phyloP scores from a whole-genome alignment of 2,888 invertebrate species.

The Calameuta pallipes region DNA sequence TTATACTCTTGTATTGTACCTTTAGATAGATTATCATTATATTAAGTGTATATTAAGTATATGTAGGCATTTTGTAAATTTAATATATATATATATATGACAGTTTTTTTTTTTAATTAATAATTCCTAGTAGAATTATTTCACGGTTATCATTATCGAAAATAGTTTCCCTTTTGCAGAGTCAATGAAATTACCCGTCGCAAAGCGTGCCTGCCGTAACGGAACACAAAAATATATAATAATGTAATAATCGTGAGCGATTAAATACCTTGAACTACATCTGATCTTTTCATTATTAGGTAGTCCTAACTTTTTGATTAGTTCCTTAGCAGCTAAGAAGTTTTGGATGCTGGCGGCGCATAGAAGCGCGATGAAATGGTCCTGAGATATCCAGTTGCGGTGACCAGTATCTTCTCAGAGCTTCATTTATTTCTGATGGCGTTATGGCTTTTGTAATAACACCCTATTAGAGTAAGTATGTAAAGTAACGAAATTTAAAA shows the following conservation, averaged over 20 bases:
- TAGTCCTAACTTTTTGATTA: conserved; percentile 12
- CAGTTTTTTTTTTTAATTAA: too few species aligned
- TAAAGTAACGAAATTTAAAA: neutral
- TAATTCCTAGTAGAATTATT: neutral
- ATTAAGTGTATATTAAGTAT: neutral
- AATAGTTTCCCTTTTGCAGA: neutral
- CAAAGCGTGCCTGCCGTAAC: too few species aligned
- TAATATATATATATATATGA: too few species aligned
- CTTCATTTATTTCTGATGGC: conserved; percentile 86
- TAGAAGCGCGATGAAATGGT: conserved; percentile 59
- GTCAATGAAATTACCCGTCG: too few species aligned
- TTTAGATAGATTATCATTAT: neutral
- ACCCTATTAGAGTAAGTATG: conserved; percentile 39
- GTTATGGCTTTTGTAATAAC: conserved; percentile 77
- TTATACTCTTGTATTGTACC: neutral
- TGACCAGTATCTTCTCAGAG: conserved; percentile 78
- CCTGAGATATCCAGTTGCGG: conserved; percentile 69
- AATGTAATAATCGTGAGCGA: neutral
- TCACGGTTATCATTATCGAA: neutral
- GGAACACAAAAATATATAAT: conserved; percentile 4
- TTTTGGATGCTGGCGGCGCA: conserved; percentile 54
- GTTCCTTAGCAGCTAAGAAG: conserved; percentile 51
- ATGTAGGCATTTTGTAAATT: neutral
- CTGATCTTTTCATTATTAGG: neutral
- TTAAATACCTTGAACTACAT: conserved; percentile 20